A percentile compares a stretch with the other conserved stretches of the same genome.
These are phyloP conservation scores for Ormyrus thymus DNA, from an alignment of 2,888 invertebrate species.

Conservation along the genomic window DNA sequence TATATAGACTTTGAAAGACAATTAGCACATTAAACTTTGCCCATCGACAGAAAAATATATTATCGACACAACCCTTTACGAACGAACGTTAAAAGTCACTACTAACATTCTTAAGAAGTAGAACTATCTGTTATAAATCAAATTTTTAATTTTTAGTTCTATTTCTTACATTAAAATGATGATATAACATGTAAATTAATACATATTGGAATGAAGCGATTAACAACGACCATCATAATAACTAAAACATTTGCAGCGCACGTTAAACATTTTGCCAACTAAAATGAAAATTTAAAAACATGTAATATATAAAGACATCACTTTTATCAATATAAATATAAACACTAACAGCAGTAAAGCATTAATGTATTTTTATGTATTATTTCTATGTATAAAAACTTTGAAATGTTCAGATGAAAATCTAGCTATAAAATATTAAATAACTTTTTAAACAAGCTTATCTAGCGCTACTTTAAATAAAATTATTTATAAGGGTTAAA, in stretches of 20 bases:
- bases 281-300: constrained; percentile 38
- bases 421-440: neutral
- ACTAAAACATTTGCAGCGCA: constrained; percentile 28
- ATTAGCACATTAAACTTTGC: constrained; percentile 44
- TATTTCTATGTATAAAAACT: neutral
- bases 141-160: constrained; percentile 11
- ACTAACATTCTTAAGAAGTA: constrained; percentile 49
- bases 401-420: neutral
- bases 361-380: neutral
- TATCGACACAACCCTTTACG: constrained; percentile 22
- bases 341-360: constrained; percentile 39
- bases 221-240: constrained; percentile 36
- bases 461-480: no score
- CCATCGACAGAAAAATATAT: constrained; percentile 32
- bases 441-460: neutral
- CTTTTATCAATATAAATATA: constrained; percentile 13
- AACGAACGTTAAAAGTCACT: constrained; percentile 23
- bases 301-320: constrained; percentile 24
- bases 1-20: constrained; percentile 32
- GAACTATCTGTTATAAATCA: constrained; percentile 22
- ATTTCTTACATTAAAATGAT: constrained; percentile 37
- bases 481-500: no score
- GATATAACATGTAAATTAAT: constrained; percentile 22
- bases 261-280: constrained; percentile 31
- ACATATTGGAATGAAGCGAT: constrained; percentile 40